Evolutionary conservation across 1,140 invertebrate species (phyloP), one percentile per base, ranked within the genome.

Genomic region (Drosophila tani): DNA sequence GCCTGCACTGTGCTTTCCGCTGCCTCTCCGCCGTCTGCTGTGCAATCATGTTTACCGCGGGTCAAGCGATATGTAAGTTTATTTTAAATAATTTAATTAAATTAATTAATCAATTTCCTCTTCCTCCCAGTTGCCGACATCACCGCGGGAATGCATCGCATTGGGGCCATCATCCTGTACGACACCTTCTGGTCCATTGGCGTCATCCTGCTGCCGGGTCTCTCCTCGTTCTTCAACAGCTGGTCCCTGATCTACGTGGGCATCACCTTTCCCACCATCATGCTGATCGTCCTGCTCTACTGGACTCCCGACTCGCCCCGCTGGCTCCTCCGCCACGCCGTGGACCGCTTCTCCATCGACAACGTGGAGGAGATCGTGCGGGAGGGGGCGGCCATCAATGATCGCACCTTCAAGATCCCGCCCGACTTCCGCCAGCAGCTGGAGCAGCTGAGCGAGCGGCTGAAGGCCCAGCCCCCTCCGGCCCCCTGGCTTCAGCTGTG

Each of bases 121-220:
- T 11, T 35, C 11, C 9, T 43, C 3, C 49, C 49, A 93, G 92
- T 93, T 78, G 58, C 82, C 9, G 93, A 93, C 35, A 93, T 93
- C 2, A 92, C 90, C 4, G 79, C 84, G 6, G 93, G 93, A 15
- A 85, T 81, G 47, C 86, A 93, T 62, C 93, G 93, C 57, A 82
- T 91, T 35, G 92, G 92, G 7, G 91, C 91, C 35, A 92, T 85
- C n/a, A 93, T 92, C 15, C 80, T 93, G 7, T 93, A 93, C 65
- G 93, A 93, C 59, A 92, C 93, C 2, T 93, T 93, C 60, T 93
- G 93, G 93, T 93, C 93, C 6, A 58, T 93, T 58, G 93, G 93
- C 0, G 92, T 93, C 6, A 93, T 93, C 21, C 64, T 93, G n/a
- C 57, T 93, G 55, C 92, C 93, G 14, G 85, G 82, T 1, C 78